These are phyloP conservation scores for Phoxinus phoxinus DNA, from an alignment of 2,113 vertebrate genomes.

Conservation along the genomic window DNA sequence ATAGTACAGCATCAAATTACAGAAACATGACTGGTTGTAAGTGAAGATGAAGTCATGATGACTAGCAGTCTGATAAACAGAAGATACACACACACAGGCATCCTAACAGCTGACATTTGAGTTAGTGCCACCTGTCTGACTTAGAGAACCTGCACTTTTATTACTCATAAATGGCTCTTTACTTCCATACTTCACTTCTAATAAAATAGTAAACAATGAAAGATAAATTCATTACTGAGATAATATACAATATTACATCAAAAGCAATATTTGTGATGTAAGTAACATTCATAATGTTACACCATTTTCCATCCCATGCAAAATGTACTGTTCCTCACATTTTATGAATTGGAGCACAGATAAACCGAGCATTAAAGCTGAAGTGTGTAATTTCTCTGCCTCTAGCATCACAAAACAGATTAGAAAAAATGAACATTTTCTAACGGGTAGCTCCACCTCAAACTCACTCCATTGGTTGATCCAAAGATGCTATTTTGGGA, in stretches of 20 bases:
- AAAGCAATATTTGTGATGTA: neutral
- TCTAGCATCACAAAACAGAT: neutral
- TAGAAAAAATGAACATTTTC: neutral
- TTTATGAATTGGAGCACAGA: neutral
- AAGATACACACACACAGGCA: slow-evolving; percentile 18
- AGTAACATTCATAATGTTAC: neutral
- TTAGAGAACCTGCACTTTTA: neutral
- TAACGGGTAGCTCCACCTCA: neutral
- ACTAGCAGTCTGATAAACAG: slow-evolving; percentile 16
- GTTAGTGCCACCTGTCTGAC: neutral
- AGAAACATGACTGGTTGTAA: neutral
- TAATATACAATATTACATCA: slow-evolving; percentile 8
- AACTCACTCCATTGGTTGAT: neutral
- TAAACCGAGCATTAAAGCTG: neutral
- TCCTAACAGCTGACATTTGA: neutral
- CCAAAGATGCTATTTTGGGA: neutral
- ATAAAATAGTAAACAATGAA: neutral
- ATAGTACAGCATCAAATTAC: neutral
- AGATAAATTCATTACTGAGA: neutral
- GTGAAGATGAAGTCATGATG: neutral
- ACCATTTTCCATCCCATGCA: neutral
- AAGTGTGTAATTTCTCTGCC: neutral
- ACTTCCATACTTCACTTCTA: neutral
- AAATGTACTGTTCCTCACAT: neutral
- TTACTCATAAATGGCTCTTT: slow-evolving; percentile 18